These are phyloP conservation scores for Eubasilissa splendida DNA, from an alignment of 2,888 invertebrate genomes.

Conservation along the genomic window DNA sequence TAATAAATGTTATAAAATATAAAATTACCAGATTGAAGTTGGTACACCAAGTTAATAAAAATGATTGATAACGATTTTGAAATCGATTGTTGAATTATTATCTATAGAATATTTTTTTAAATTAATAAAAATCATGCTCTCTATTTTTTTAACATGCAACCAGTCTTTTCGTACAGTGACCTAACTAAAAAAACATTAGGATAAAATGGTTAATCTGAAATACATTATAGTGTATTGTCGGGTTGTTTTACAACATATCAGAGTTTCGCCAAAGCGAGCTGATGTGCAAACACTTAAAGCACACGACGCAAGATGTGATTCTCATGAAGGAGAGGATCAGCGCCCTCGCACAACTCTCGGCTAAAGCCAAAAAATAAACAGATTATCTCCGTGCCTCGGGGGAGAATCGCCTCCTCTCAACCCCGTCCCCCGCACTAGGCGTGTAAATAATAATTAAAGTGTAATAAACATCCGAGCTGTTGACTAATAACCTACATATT, in stretches of 20 bases:
- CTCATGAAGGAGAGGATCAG: constrained; percentile 32
- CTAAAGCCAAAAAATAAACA: constrained; percentile 43
- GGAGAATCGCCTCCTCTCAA: not conserved
- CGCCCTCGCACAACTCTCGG: constrained; percentile 9
- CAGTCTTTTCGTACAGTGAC: no score
- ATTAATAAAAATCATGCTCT: no score
- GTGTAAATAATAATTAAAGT: constrained; percentile 10
- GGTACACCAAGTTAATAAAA: no score
- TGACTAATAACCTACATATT: not conserved
- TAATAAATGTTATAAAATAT: no score
- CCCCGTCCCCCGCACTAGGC: not conserved
- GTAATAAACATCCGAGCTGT: constrained; percentile 6
- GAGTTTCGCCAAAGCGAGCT: constrained; percentile 23
- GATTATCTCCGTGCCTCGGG: constrained; percentile 25
- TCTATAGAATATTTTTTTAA: no score
- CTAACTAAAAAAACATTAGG: not conserved
- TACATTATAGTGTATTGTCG: not conserved
- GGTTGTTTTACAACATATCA: not conserved
- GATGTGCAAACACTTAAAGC: constrained; percentile 13
- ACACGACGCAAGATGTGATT: constrained; percentile 34
- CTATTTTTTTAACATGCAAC: no score
- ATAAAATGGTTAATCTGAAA: not conserved
- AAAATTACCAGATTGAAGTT: no score
- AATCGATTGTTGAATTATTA: no score
- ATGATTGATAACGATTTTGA: no score